Conservation (phyloP, 2,797 vertebrate species). For the Loris lydekkerianus region DNA sequence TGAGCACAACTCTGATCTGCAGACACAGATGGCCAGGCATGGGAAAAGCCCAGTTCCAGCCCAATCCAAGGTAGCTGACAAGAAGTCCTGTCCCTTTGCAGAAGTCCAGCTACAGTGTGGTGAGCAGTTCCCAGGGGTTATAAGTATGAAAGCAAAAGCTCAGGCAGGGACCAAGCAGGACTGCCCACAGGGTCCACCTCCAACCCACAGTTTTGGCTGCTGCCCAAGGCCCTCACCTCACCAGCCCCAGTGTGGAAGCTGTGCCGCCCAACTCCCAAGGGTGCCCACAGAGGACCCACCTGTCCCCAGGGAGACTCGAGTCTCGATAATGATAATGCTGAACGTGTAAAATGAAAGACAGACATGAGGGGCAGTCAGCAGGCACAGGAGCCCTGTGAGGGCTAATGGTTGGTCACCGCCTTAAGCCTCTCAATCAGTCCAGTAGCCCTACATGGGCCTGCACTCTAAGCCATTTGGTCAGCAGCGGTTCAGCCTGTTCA, state of each 20-base stretch:
- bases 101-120: background rate
- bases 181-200: background rate
- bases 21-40: background rate
- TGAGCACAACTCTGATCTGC: background rate
- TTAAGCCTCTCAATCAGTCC: background rate
- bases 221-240: background rate
- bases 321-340: background rate
- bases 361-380: fast-evolving
- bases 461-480: background rate
- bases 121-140: background rate
- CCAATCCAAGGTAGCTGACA: background rate
- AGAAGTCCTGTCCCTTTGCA: background rate
- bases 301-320: background rate
- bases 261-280: background rate
- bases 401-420: background rate
- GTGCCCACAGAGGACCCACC: too few species aligned
- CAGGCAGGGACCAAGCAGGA: background rate
- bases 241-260: background rate
- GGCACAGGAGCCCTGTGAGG: fast-evolving
- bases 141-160: background rate
- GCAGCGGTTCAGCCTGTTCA: background rate
- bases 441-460: background rate
- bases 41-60: background rate
- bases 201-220: background rate
- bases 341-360: too few species aligned